Conservation (phyloP, 2,888 invertebrate genomes). For the Lasioglossum calceatum region DNA sequence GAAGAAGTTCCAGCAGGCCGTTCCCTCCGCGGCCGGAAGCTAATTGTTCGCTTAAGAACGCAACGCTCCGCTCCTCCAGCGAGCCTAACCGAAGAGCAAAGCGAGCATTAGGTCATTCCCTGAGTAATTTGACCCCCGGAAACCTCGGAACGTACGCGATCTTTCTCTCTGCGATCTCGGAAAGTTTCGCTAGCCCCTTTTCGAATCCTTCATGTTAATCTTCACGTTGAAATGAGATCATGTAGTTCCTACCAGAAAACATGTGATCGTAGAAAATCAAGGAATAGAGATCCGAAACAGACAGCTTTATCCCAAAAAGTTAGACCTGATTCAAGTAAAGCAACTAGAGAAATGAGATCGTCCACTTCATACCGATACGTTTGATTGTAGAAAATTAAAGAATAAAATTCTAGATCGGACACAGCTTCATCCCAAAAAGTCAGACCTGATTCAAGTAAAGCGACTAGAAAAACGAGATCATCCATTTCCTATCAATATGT, state of each 20-base stretch:
- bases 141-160: not conserved
- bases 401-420: not conserved
- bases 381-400: not conserved
- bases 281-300: no score
- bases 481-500: no score
- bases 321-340: no score
- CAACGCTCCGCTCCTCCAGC: not conserved
- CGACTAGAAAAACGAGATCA: no score
- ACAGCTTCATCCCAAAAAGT: no score
- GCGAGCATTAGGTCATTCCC: not conserved
- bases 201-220: not conserved
- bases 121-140: not conserved
- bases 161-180: no score
- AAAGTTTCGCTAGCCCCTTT: not conserved
- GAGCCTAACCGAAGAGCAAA: not conserved
- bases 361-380: not conserved
- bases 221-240: not conserved
- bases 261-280: no score
- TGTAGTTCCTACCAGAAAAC: no score
- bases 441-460: no score
- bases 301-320: no score
- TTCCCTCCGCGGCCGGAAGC: not conserved
- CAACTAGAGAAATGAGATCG: no score
- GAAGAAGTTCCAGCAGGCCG: constrained; percentile 13
- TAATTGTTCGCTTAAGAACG: constrained; percentile 22